phyloP scores from a whole-genome alignment of 2,888 invertebrate genomes.

The Tromatobia lineatoria region DNA sequence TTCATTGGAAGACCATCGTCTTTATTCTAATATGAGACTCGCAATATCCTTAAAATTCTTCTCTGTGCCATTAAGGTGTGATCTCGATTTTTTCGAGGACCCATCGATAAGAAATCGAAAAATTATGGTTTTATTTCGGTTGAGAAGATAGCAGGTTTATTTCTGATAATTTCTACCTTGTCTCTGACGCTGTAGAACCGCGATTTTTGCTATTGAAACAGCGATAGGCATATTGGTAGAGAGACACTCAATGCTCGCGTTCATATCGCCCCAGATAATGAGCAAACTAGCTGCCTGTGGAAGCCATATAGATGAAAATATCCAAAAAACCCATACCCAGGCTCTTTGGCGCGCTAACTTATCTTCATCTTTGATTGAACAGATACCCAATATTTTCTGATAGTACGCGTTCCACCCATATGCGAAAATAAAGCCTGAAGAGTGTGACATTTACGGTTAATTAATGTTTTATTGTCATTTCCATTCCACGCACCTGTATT shows the following conservation, averaged over 20 bases:
- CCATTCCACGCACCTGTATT: conserved; percentile 24
- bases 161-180: conserved; percentile 63
- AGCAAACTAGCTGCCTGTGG: conserved; percentile 66
- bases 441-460: not conserved
- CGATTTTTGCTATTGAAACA: conserved; percentile 71
- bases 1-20: too few species aligned
- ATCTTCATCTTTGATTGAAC: conserved; percentile 52
- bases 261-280: conserved; percentile 70
- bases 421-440: conserved; percentile 67
- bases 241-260: conserved; percentile 73
- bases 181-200: conserved; percentile 72
- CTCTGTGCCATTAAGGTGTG: too few species aligned
- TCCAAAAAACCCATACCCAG: conserved; percentile 46
- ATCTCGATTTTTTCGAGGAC: too few species aligned
- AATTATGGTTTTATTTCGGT: too few species aligned
- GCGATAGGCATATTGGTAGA: conserved; percentile 74
- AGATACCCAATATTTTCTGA: conserved; percentile 71
- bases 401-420: conserved; percentile 73
- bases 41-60: too few species aligned
- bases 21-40: too few species aligned
- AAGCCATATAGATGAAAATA: conserved; percentile 59
- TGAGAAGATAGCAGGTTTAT: not conserved
- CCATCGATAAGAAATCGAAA: too few species aligned
- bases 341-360: conserved; percentile 54
- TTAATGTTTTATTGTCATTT: not conserved